Evolutionary conservation across 2,888 invertebrate species (phyloP), one percentile per base, ranked within the genome.

Genomic region (Pharmacophagus antenor): DNA sequence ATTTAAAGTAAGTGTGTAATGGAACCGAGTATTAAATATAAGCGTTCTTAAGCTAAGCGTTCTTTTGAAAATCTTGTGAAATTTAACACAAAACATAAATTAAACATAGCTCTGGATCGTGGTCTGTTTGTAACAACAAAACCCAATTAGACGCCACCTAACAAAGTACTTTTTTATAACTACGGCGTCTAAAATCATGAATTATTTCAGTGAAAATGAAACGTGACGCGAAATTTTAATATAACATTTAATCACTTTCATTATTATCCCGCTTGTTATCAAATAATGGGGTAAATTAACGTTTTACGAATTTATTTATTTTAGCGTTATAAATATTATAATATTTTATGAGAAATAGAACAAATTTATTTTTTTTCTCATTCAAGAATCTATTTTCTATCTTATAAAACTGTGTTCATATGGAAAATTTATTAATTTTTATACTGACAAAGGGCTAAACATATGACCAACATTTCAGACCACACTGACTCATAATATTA

Each of bases 131-230:
- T n/a, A 23, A 56, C 52, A 47, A 48, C 37, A 23, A 47, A 23
- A 58, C n/a, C n/a, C n/a, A n/a, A n/a, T n/a, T 47, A 52, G 37
- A 42, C 52, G 52, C 23, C 42, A 17, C 18, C 37, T 41, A 53
- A 22, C 37, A 37, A 58, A 17, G 31, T n/a, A n/a, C n/a, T 52
- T 46, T 50, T 27, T 46, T 37, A 41, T 58, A 58, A 47, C 31
- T 12, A 46, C 10, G 41, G 15, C 37, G 52, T 3, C 37, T 42
- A 15, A 53, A 53, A 52, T 51, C 51, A 31, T 52, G n/a, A 58
- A 58, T 52, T 51, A 52, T 58, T 58, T 58, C 20, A 7, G 44
- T 31, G 47, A 58, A 52, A 52, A 52, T 52, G 46, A 51, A 58
- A 52, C 41, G 52, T 52, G 47, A 58, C 20, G 37, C 22, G 47